Percentiles rank a stretch among this genome's conserved stretches.
Evolutionary conservation across 2,113 vertebrate genomes (phyloP).

Genomic region (Callorhinus ursinus): DNA sequence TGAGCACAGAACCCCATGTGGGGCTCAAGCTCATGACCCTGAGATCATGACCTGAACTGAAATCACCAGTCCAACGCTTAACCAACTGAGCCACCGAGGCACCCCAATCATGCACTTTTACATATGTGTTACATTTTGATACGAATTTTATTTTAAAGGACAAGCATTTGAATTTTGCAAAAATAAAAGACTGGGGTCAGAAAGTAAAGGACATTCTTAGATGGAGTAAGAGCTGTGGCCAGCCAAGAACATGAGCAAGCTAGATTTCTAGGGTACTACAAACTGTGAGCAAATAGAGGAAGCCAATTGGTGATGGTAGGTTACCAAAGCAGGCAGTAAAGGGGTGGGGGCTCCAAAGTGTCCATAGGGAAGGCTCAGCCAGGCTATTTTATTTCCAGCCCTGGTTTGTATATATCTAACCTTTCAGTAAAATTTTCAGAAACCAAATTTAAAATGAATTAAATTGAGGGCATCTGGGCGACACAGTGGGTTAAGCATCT

Average conservation of each 20-base stretch:
- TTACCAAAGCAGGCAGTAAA: not conserved
- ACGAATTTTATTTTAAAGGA: conserved; percentile 12
- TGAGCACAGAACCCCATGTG: not conserved
- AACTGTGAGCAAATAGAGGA: not conserved
- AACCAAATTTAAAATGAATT: conserved; percentile 65
- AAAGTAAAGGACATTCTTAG: not conserved
- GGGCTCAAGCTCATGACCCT: not conserved
- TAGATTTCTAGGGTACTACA: not conserved
- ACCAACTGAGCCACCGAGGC: not conserved
- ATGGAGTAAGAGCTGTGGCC: not conserved
- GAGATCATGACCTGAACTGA: not conserved
- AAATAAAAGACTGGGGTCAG: not conserved
- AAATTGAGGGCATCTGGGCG: not conserved
- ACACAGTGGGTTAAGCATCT: not conserved
- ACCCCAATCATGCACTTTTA: not conserved
- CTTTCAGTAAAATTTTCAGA: conserved; percentile 47
- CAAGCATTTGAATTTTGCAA: not conserved
- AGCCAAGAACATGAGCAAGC: not conserved
- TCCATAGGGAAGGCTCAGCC: not conserved
- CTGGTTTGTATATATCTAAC: not conserved
- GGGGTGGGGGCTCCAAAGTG: rapidly evolving
- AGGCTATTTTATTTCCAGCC: not conserved
- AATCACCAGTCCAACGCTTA: not conserved
- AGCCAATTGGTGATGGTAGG: not conserved
- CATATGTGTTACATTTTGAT: not conserved